Base-by-base conservation (phyloP, 2,113 vertebrate genomes). In the Alaudala cheleensis region DNA sequence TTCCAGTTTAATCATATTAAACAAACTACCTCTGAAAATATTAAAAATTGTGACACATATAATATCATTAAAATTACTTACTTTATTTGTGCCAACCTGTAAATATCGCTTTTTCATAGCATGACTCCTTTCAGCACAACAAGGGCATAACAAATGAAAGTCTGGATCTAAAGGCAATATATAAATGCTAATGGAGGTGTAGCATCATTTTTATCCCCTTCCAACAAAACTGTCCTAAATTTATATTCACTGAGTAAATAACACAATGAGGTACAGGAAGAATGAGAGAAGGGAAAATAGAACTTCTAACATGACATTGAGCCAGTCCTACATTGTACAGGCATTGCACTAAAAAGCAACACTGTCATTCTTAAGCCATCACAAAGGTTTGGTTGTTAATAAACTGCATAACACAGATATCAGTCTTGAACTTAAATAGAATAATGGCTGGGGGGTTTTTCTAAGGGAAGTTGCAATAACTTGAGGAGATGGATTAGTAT, bases 241-340 rank as follows among this genome's bases (percentile, higher is more conserved):
- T 95, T 91, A 71, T 88, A 88, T 93, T 94, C 54, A 62, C 47
- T 11, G 19, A 94, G 51, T 82, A 91, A 80, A 50, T 82, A 91
- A 80, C 76, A 56, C 24, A 65, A 39, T 29, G n/a, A 64, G 81
- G 57, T 66, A 54, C 17, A 74, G 61, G 25, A 66, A 47, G 37
- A 88, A 83, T 74, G 64, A 81, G 18, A 79, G n/a, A 76, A 95
- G 26, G n/a, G 34, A 21, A 9, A 56, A 34, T 28, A 80, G 12
- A 81, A 62, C 15, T 60, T 85, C 67, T 71, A 60, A 33, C 22
- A 15, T 65, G 79, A 73, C 64, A 70, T 85, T 70, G 51, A 94
- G n/a, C 40, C 84, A 95, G 84, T 40, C 70, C 76, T 87, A 39
- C 5, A 2, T 40, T 53, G 23, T 37, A 18, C 20, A n/a, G 71